These are phyloP conservation scores for Salmo trutta DNA, from an alignment of 2,797 vertebrate species.

Conservation along the genomic window DNA sequence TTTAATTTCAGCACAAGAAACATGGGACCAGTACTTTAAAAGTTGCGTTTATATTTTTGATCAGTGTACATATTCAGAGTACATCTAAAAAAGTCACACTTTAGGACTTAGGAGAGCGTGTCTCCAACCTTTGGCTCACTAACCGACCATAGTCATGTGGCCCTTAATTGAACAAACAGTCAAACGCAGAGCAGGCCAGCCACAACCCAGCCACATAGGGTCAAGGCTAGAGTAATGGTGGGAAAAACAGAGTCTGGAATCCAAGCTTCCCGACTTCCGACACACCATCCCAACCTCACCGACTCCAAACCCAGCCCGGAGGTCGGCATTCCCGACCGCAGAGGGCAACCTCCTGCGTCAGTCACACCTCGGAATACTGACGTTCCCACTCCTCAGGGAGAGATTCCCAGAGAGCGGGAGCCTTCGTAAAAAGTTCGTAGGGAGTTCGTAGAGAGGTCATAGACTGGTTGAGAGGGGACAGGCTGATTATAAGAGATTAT, in stretches of 20 bases:
- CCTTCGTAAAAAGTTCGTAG: background rate
- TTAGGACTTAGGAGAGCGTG: no score
- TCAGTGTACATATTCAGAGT: no score
- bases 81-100: no score
- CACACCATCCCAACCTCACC: background rate
- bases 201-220: background rate
- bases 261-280: background rate
- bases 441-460: conserved; percentile 13
- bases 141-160: no score
- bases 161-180: background rate
- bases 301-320: background rate
- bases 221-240: background rate
- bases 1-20: no score
- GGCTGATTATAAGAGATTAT: conserved; percentile 1
- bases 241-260: background rate
- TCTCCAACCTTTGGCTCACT: no score
- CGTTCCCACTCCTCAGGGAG: conserved; percentile 13
- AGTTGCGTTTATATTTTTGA: no score
- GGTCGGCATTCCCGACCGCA: conserved; percentile 30
- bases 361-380: conserved; percentile 30
- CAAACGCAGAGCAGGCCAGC: background rate
- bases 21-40: no score
- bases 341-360: conserved; percentile 33
- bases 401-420: conserved; percentile 22
- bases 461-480: background rate